Base-by-base conservation (phyloP, 2,113 vertebrate genomes). In the Forbesichthys agassizii region DNA sequence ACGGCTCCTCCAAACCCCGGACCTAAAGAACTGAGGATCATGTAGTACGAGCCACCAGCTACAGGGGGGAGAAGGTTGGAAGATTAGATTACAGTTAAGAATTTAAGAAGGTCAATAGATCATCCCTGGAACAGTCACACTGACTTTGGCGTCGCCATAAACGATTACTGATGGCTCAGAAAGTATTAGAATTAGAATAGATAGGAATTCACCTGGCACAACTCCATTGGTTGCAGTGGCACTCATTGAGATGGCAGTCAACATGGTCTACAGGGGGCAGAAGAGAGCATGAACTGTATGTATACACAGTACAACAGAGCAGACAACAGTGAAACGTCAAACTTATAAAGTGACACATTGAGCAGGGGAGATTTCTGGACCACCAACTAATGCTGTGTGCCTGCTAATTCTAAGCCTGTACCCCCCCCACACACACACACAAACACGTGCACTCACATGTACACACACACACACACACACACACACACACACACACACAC, bases 161-260 rank as follows among this genome's bases (percentile, higher is more conserved):
- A 27, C 20, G 12, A 9, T 5, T 53, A 53, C 12, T 5, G 18
- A 55, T 18, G 53, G 9, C 9, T 10, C 5, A 16, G 6, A 10
- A 16, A 16, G 18, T 1, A 55, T 14, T 16, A 55, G 18, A 16
- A 55, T 16, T 12, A 55, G 18, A 8, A 16, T 55, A 10, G n/a
- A 53, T 13, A 55, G 61, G 0, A 27, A 54, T 47, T 66, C 18
- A 52, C 3, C 96, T 94, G 96, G 96, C 58, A 98, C 96, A 0
- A 98, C 95, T 49, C 97, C 96, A 3, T 99, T 98, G 79, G 97
- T 99, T n/a, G n/a, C n/a, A n/a, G n/a, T n/a, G n/a, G n/a, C n/a
- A n/a, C n/a, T n/a, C 97, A 99, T 98, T 58, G 97, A 99, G 87
- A 99, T 98, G 59, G 96, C 94, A 0, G 96, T 99, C 73, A 99